Conservation (phyloP, 2,113 vertebrate species). For the Leucosticte australis region DNA sequence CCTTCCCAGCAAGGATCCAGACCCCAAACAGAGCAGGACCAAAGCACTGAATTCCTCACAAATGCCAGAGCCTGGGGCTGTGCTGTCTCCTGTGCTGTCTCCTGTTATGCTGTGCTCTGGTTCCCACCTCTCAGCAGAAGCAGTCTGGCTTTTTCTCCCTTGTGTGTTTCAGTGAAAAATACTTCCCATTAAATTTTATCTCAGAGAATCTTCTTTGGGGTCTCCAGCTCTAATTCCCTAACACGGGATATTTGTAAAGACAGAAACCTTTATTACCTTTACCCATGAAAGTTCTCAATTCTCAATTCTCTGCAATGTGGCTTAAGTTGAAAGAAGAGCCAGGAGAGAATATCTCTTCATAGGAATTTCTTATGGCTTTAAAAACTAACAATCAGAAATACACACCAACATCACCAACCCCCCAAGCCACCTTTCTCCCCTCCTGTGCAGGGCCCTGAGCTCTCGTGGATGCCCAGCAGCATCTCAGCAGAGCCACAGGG, state of each 20-base stretch:
- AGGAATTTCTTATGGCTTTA: background rate
- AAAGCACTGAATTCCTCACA: background rate
- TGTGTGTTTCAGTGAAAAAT: background rate
- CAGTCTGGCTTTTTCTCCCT: background rate
- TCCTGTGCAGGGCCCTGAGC: accelerated
- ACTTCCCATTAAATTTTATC: background rate
- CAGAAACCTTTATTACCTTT: background rate
- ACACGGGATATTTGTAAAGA: background rate
- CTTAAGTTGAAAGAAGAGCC: background rate
- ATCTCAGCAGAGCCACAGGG: background rate
- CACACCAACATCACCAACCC: background rate
- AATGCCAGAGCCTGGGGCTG: background rate
- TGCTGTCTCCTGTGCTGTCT: background rate
- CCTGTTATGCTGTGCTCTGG: background rate
- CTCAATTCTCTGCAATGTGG: background rate
- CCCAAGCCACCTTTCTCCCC: background rate
- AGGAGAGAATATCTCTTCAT: background rate
- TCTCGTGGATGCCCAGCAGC: background rate
- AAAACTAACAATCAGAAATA: background rate
- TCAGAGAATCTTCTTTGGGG: background rate
- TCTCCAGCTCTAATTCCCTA: background rate
- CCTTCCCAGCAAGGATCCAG: background rate
- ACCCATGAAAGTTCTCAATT: background rate
- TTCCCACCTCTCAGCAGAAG: background rate
- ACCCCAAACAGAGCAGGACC: background rate